Evolutionary conservation across 2,888 invertebrate genomes (phyloP).

Genomic region (Ashinkailepas kermadecensis): DNA sequence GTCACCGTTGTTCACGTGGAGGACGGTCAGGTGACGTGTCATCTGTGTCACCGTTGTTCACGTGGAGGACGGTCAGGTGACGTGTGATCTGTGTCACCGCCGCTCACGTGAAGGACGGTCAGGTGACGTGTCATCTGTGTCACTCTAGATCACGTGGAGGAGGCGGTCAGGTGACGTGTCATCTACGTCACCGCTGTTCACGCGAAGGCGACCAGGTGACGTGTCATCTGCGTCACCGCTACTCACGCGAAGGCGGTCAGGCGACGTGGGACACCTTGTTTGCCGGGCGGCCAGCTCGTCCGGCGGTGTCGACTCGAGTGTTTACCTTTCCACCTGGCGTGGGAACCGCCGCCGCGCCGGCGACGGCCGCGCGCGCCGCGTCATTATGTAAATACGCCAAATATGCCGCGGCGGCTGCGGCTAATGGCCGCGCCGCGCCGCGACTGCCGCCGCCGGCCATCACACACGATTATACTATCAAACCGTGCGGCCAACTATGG

Average conservation of each 20-base stretch:
- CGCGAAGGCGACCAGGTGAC: too few relatives aligned
- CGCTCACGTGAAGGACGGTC: too few relatives aligned
- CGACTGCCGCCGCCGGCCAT: background rate
- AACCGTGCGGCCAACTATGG: background rate
- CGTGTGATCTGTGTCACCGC: too few relatives aligned
- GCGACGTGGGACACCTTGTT: background rate
- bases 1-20: too few relatives aligned
- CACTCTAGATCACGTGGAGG: too few relatives aligned
- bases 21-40: too few relatives aligned
- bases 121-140: too few relatives aligned
- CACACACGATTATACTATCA: background rate
- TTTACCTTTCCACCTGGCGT: background rate
- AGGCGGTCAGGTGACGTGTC: too few relatives aligned
- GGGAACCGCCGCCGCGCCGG: background rate
- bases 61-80: too few relatives aligned
- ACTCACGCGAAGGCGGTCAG: background rate
- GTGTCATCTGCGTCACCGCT: too few relatives aligned
- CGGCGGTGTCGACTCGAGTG: background rate
- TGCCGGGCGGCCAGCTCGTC: background rate
- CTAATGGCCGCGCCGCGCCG: background rate
- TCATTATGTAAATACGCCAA: slow-evolving; percentile 8
- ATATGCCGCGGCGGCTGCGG: background rate
- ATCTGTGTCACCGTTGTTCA: too few relatives aligned
- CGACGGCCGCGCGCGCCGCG: background rate
- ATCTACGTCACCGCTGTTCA: too few relatives aligned